phyloP scores from a whole-genome alignment of 2,888 invertebrate species.

The Serripes groenlandicus region DNA sequence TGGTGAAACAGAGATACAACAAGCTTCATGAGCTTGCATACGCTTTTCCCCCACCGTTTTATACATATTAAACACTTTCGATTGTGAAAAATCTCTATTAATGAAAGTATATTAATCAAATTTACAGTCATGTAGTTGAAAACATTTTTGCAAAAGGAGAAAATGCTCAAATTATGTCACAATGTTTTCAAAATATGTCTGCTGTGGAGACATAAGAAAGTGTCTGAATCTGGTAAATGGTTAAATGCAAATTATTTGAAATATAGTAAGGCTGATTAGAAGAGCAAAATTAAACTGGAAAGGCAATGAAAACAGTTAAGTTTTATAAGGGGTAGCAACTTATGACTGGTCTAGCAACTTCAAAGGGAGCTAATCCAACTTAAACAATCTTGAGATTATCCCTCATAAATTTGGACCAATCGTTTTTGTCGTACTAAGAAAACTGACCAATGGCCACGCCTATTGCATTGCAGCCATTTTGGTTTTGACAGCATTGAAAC shows the following conservation, averaged over 20 bases:
- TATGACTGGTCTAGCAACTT: neutral
- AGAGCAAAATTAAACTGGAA: neutral
- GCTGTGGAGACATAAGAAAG: too few species aligned
- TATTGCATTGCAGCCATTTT: slow-evolving; percentile 63
- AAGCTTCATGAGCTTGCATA: too few species aligned
- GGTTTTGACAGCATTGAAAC: slow-evolving; percentile 57
- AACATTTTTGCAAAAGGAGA: neutral
- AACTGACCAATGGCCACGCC: slow-evolving; percentile 69
- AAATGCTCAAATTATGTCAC: neutral
- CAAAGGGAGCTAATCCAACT: slow-evolving; percentile 23
- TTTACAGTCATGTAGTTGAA: too few species aligned
- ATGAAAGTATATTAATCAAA: too few species aligned
- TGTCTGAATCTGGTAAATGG: too few species aligned
- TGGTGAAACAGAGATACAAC: too few species aligned
- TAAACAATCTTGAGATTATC: slow-evolving; percentile 50
- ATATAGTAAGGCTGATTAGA: too few species aligned
- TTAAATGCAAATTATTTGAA: too few species aligned
- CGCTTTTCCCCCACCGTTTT: too few species aligned
- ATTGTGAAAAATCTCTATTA: too few species aligned
- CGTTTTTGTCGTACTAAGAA: slow-evolving; percentile 45
- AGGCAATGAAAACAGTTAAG: neutral
- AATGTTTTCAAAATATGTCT: neutral
- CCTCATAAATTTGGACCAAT: slow-evolving; percentile 53
- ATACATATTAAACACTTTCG: too few species aligned
- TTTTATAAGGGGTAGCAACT: neutral